phyloP scores from a whole-genome alignment of 2,888 invertebrate species.

The Peribatodes rhomboidaria region DNA sequence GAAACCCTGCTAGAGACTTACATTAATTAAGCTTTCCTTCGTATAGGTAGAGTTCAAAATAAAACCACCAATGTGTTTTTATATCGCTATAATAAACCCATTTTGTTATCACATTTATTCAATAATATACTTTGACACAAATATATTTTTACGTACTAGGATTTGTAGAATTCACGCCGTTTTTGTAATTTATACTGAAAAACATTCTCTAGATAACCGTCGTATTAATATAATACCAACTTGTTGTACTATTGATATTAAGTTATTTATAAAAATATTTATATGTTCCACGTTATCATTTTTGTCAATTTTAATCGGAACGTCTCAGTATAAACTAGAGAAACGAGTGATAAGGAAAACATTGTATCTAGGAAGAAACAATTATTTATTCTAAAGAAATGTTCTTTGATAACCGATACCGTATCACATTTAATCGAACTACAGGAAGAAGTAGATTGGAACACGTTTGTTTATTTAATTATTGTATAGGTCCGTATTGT shows the following conservation, averaged over 20 bases:
- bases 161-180: conserved; percentile 70
- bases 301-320: conserved; percentile 13
- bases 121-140: conserved; percentile 85
- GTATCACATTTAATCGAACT: conserved; percentile 61
- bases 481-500: conserved; percentile 18
- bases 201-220: background rate
- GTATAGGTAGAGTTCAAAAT: conserved; percentile 28
- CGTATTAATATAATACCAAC: background rate
- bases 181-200: conserved; percentile 66
- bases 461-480: conserved; percentile 19
- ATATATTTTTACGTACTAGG: conserved; percentile 80
- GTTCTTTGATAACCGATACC: conserved; percentile 71
- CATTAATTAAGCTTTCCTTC: background rate
- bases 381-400: conserved; percentile 61
- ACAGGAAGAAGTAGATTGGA: conserved; percentile 24
- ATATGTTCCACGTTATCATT: background rate
- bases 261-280: conserved; percentile 5
- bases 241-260: background rate
- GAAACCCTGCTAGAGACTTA: too few species aligned
- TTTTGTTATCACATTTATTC: conserved; percentile 86
- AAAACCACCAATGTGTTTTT: conserved; percentile 59
- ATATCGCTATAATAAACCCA: conserved; percentile 85
- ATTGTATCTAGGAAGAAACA: conserved; percentile 72
- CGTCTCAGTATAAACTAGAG: conserved; percentile 61
- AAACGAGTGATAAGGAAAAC: conserved; percentile 57